A percentile compares a stretch with the other conserved stretches of the same genome.
Evolutionary conservation across 2,113 vertebrate species (phyloP).

Genomic region (Pachypanchax playfairii): DNA sequence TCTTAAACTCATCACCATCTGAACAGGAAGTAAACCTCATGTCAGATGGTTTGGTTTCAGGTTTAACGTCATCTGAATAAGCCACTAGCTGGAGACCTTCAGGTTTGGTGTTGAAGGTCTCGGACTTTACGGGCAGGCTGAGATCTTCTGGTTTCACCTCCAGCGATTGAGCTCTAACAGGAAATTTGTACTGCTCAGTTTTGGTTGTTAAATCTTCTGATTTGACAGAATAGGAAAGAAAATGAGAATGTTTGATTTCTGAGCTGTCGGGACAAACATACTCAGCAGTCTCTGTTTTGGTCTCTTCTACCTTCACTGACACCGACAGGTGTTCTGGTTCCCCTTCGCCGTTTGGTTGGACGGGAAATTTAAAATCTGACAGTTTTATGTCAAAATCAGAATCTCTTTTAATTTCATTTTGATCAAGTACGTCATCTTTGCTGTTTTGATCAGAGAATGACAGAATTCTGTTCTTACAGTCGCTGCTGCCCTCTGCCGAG

Average conservation of each 20-base stretch:
- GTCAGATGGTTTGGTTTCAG: slow-evolving; percentile 41
- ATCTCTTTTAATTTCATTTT: slow-evolving; percentile 2
- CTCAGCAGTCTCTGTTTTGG: slow-evolving; percentile 21
- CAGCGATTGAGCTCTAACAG: slow-evolving; percentile 41
- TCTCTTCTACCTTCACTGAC: slow-evolving; percentile 55
- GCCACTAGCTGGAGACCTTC: slow-evolving; percentile 38
- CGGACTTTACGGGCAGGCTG: slow-evolving; percentile 43
- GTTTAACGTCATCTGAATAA: slow-evolving; percentile 34
- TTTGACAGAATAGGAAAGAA: slow-evolving; percentile 22
- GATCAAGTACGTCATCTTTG: slow-evolving; percentile 31
- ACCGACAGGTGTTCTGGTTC: slow-evolving; percentile 31
- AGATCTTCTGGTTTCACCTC: slow-evolving; percentile 60
- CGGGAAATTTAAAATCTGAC: slow-evolving; percentile 5
- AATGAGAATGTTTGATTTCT: slow-evolving; percentile 44
- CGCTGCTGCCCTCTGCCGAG: not conserved
- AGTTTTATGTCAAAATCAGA: slow-evolving; percentile 11
- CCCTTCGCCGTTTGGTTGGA: slow-evolving; percentile 16
- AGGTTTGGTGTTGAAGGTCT: slow-evolving; percentile 41
- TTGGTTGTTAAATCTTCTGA: slow-evolving; percentile 48
- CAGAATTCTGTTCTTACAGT: slow-evolving; percentile 34
- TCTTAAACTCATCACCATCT: slow-evolving; percentile 38
- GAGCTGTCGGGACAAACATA: slow-evolving; percentile 39
- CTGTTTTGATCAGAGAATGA: slow-evolving; percentile 46
- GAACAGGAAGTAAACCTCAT: slow-evolving; percentile 15
- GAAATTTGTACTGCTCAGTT: slow-evolving; percentile 52